A percentile compares a stretch with the other conserved stretches of the same genome.
Conservation (phyloP, 1,140 invertebrate genomes). For the Papilio polyxenes region DNA sequence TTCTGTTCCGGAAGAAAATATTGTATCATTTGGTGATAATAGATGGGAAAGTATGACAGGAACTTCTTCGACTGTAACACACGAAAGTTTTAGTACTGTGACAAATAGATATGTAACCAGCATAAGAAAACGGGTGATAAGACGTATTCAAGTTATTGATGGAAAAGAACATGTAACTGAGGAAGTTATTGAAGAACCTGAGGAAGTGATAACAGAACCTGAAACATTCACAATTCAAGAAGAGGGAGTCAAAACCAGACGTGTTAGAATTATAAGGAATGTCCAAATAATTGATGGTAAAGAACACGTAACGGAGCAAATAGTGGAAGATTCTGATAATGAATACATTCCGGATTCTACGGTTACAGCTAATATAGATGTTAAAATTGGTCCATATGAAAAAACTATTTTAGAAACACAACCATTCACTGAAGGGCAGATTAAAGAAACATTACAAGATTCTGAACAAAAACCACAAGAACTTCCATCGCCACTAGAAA, state of each 20-base stretch:
- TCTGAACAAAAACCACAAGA: conserved; percentile 23
- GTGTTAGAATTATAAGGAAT: conserved; percentile 85
- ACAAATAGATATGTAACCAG: conserved; percentile 77
- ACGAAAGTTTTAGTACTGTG: conserved; percentile 76
- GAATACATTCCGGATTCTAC: conserved; percentile 50
- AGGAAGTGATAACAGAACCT: conserved; percentile 75
- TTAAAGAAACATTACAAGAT: conserved; percentile 11
- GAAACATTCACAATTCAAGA: conserved; percentile 50
- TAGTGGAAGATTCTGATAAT: conserved; percentile 86
- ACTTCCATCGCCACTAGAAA: neutral
- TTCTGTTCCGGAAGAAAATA: neutral
- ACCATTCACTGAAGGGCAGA: neutral
- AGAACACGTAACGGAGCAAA: conserved; percentile 85
- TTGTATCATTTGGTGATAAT: neutral
- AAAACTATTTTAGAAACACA: conserved; percentile 12
- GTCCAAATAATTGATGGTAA: conserved; percentile 89
- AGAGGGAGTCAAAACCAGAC: conserved; percentile 79
- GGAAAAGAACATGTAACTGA: conserved; percentile 88
- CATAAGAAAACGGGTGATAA: conserved; percentile 85
- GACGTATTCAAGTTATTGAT: conserved; percentile 88
- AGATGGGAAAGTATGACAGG: neutral
- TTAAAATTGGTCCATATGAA: conserved; percentile 35
- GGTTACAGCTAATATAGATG: conserved; percentile 47
- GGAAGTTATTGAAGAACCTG: conserved; percentile 87
- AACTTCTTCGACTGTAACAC: neutral